Base-by-base conservation (phyloP, 2,797 vertebrate species). In the Chrysocyon brachyurus region DNA sequence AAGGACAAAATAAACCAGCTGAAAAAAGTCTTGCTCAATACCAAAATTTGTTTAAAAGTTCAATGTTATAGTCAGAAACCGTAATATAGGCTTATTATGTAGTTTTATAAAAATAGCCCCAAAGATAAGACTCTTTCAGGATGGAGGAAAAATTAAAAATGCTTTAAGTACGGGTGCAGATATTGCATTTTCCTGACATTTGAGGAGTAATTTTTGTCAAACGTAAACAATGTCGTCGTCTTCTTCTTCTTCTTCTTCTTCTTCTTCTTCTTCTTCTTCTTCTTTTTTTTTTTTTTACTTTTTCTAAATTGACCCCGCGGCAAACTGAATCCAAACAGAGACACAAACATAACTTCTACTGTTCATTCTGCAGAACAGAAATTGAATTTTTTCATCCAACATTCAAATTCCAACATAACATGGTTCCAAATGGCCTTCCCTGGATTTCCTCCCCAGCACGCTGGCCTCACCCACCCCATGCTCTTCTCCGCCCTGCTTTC, bases 1-100 rank as follows among this genome's bases (percentile, higher is more conserved):
- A 98, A 97, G 96, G 98, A 91, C 95, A 93, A 86, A 97, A 66
- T 84, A 96, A 95, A 79, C 93, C 79, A 68, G 70, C 93, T 1
- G 54, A 84, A 54, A 91, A 97, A 96, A 84, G 46, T 89, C 97
- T 98, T 98, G 97, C 97, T 97, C 94, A 98, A 96, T 52, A 81
- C 81, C 82, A 89, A 84, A 90, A 96, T 33, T 61, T 96, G 89
- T 93, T 93, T 89, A 89, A 93, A 94, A 97, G 70, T 96, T 97
- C 95, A 87, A 57, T 81, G 91, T 61, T 87, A 93, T 4, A 15
- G 70, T 85, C 87, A 6, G 17, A 91, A 87, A 93, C n/a, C 16
- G 40, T 96, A 70, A 64, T 49, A 57, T 40, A 85, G 97, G 54
- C 79, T 91, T 56, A 15, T 94, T 56, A 70, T 75, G 16, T 57